phyloP scores from a whole-genome alignment of 2,797 vertebrate species.

The Acanthurus lineatus region DNA sequence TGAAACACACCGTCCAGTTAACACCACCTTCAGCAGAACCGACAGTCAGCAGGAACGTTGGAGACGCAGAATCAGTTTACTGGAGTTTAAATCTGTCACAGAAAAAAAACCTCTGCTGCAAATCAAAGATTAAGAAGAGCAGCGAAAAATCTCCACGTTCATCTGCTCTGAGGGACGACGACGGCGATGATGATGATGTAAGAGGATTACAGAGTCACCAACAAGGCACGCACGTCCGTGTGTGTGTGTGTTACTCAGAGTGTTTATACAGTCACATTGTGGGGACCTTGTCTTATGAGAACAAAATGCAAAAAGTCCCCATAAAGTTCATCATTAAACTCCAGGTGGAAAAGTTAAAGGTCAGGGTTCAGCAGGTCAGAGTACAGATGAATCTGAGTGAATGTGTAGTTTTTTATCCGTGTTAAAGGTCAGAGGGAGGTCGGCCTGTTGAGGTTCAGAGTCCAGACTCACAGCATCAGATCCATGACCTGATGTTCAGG shows the following conservation, averaged over 20 bases:
- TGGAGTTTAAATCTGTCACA: background rate
- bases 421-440: background rate
- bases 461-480: background rate
- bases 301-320: too few species aligned
- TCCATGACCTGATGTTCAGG: background rate
- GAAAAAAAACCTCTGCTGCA: background rate
- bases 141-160: background rate
- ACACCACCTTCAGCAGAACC: too few species aligned
- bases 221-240: background rate
- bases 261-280: too few species aligned
- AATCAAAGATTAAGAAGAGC: slow-evolving; percentile 15
- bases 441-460: background rate
- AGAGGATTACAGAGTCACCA: slow-evolving; percentile 35
- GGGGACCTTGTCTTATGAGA: too few species aligned
- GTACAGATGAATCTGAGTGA: background rate
- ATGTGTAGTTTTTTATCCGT: too few species aligned
- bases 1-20: too few species aligned
- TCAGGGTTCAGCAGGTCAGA: too few species aligned
- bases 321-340: too few species aligned
- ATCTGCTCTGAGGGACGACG: background rate
- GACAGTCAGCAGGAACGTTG: too few species aligned
- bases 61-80: background rate
- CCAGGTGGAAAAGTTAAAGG: too few species aligned
- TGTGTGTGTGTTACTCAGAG: background rate
- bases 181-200: slow-evolving; percentile 30